Percentiles rank a stretch among this genome's conserved stretches.
These are phyloP conservation scores for Amphilophus citrinellus DNA, from an alignment of 2,113 vertebrate species.

Conservation along the genomic window DNA sequence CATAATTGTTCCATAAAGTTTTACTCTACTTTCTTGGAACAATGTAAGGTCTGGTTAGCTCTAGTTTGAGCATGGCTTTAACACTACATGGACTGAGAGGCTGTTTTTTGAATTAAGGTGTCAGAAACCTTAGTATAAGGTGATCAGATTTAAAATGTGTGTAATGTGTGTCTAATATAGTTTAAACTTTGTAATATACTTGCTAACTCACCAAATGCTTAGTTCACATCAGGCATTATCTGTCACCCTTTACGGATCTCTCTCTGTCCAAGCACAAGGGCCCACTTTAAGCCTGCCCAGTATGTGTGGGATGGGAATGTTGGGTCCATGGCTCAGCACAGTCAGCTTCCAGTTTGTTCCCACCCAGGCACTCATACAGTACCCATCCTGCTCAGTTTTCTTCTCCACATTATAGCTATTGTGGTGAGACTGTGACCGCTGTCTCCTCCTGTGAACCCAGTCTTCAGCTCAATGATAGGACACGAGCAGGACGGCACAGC, in stretches of 20 bases:
- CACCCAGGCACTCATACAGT: constrained; percentile 48
- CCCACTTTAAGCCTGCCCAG: constrained; percentile 57
- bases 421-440: constrained; percentile 35
- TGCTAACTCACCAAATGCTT: neutral
- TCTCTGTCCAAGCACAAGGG: constrained; percentile 62
- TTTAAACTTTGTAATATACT: neutral
- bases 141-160: neutral
- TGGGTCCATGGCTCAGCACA: constrained; percentile 34
- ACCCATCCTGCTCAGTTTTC: constrained; percentile 36
- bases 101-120: neutral
- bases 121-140: neutral
- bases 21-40: neutral
- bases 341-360: constrained; percentile 49
- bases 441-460: constrained; percentile 53
- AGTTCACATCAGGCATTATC: constrained; percentile 17
- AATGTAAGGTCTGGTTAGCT: neutral
- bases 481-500: constrained; percentile 13
- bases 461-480: constrained; percentile 49
- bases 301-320: constrained; percentile 73
- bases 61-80: neutral
- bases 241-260: constrained; percentile 24
- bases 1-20: neutral
- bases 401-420: constrained; percentile 46
- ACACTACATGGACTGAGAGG: neutral
- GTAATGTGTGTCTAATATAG: neutral